Percentiles rank a stretch among this genome's conserved stretches.
These are phyloP conservation scores for Homarus gammarus DNA, from an alignment of 2,888 invertebrate species.

Conservation along the genomic window DNA sequence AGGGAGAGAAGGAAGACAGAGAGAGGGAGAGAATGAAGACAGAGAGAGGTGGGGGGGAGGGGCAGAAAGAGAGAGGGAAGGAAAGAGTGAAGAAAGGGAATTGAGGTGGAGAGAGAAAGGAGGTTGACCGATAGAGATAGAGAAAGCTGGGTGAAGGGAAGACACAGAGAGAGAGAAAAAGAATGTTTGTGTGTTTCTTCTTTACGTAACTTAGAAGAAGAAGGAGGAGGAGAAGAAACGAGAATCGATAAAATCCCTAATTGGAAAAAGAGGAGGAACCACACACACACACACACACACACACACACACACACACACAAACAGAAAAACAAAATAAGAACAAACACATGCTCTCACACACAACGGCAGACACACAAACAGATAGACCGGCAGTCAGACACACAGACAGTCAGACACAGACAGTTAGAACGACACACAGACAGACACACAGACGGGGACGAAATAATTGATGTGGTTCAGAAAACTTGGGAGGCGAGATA, in stretches of 20 bases:
- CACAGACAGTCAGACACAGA: conserved; percentile 12
- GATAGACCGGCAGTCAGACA: background rate
- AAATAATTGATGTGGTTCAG: conserved; percentile 38
- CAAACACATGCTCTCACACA: background rate
- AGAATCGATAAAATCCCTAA: no score
- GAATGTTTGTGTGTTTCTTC: no score
- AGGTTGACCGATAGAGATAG: background rate
- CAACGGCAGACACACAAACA: background rate
- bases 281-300: conserved; percentile 10
- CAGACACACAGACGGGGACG: no score
- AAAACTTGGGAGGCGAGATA: conserved; percentile 30
- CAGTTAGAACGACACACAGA: no score
- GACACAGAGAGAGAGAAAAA: background rate
- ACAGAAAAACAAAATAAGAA: background rate
- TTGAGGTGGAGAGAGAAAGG: background rate
- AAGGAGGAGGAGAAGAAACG: no score
- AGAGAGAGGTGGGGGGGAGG: background rate
- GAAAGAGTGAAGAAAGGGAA: background rate
- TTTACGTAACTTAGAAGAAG: no score
- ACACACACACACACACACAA: conserved; percentile 26
- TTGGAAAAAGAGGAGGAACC: no score
- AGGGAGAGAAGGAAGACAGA: conserved; percentile 2
- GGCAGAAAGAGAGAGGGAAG: background rate
- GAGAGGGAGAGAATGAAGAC: conserved; percentile 9
- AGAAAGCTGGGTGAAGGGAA: conserved; percentile 13